Evolutionary conservation across 2,797 vertebrate genomes (phyloP), one percentile per base, ranked within the genome.

Genomic region (Muscicapa comitata): DNA sequence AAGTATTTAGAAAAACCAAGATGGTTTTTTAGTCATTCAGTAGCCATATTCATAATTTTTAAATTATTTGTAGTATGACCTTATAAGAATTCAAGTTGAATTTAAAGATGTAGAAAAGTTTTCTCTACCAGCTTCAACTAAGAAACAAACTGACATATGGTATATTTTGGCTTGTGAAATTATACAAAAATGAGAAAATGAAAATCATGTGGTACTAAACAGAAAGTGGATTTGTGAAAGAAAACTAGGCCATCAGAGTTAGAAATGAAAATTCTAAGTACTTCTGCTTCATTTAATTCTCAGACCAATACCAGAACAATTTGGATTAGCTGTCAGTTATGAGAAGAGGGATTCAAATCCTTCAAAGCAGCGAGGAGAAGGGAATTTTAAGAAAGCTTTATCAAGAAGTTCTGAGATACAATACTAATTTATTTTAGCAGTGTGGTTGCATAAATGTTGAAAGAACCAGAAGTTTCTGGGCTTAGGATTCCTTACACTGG

Each of bases 151-250:
- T n/a, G 10, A 72, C 7, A 28, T 17, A 23, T 9, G 10, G 3
- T 54, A 4, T 66, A 33, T 57, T 86, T 86, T 76, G 20, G 23
- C 8, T 53, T 62, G 17, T 54, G 43, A 88, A 80, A 12, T 73
- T 73, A 50, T 24, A 23, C 2, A 58, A 38, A 10, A 21, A 47
- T 0, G 1, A 51, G 33, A 67, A 88, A 57, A 61, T 6, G 0
- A 63, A 88, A 79, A 76, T 37, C 7, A 19, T 40, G 3, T 47
- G 11, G 5, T 31, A 35, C 13, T 35, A 71, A 42, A 10, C 4
- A 61, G 42, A 53, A 72, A 76, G 48, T 10, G 13, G 17, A n/a
- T 62, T n/a, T 54, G 9, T 51, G 45, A 54, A 65, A 42, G 38
- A 77, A 86, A 93, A 57, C 7, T 18, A 65, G 38, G n/a, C 17